Base-by-base conservation (phyloP, 1,140 invertebrate genomes). In the Drosophila athabasca region DNA sequence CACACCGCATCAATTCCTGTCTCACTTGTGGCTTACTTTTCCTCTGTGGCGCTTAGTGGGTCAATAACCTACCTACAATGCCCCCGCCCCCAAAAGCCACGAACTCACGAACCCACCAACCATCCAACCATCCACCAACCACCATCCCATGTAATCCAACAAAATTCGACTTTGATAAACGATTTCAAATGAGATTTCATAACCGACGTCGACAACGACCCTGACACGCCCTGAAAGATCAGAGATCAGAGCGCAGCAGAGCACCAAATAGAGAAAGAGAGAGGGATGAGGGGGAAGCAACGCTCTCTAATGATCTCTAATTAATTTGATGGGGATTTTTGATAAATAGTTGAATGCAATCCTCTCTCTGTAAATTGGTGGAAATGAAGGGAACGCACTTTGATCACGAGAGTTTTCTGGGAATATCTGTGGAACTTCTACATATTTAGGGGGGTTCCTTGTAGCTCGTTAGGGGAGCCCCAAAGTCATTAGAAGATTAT, bases 261-360 rank as follows among this genome's bases (percentile, higher is more conserved):
- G 31, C 31, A 35, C 9, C 5, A 26, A 19, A 31, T 7, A 31
- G 29, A 31, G 29, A 29, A 2, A 29, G 31, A 35, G 31, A 11
- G 31, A 3, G 31, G 3, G 9, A 35, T 8, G 9, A 43, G 31
- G 48, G 62, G 45, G 17, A 65, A 24, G 8, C 39, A 43, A n/a
- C 51, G 11, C 24, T 13, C 39, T 55, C 26, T 84, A 84, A 83
- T 83, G 80, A 61, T 72, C 55, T 76, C 48, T 50, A 78, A 79
- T 83, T 84, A 79, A 72, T 83, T 83, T 71, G 71, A 79, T 83
- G 45, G 15, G 50, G 24, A 61, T 45, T 70, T 35, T 7, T 70
- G 67, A 70, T 70, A 71, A 71, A 72, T 72, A 26, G 43, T 46
- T 24, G 45, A 70, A 66, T 35, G 31, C 26, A 22, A 19, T 19